These are phyloP conservation scores for Chlorodrepanis virens DNA, from an alignment of 2,113 vertebrate species.

Conservation along the genomic window DNA sequence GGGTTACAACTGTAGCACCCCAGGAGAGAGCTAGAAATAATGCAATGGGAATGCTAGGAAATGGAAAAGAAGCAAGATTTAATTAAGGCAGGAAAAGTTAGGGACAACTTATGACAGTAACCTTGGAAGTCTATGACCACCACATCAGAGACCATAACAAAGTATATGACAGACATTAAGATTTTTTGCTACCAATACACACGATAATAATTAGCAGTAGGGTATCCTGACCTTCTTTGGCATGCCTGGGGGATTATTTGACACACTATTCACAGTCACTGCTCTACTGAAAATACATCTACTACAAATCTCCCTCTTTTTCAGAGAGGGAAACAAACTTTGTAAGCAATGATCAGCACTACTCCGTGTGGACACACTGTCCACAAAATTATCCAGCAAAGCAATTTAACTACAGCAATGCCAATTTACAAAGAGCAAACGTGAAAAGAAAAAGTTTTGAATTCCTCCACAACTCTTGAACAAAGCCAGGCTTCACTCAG, in stretches of 20 bases:
- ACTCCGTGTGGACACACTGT: not conserved
- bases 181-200: not conserved
- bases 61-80: not conserved
- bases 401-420: not conserved
- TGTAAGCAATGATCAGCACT: not conserved
- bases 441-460: not conserved
- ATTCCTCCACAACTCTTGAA: not conserved
- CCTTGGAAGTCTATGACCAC: not conserved
- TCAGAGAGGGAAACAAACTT: not conserved
- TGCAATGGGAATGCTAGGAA: not conserved
- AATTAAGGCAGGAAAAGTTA: not conserved
- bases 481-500: not conserved
- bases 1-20: not conserved
- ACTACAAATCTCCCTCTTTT: not conserved
- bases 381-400: not conserved
- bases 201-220: not conserved
- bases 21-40: not conserved
- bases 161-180: not conserved
- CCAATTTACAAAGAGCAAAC: not conserved
- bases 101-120: not conserved
- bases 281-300: not conserved
- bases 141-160: not conserved
- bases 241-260: not conserved
- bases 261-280: not conserved
- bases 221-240: not conserved